A percentile compares a stretch with the other conserved stretches of the same genome.
These are phyloP conservation scores for Melopsittacus undulatus DNA, from an alignment of 2,797 vertebrate species.

Conservation along the genomic window DNA sequence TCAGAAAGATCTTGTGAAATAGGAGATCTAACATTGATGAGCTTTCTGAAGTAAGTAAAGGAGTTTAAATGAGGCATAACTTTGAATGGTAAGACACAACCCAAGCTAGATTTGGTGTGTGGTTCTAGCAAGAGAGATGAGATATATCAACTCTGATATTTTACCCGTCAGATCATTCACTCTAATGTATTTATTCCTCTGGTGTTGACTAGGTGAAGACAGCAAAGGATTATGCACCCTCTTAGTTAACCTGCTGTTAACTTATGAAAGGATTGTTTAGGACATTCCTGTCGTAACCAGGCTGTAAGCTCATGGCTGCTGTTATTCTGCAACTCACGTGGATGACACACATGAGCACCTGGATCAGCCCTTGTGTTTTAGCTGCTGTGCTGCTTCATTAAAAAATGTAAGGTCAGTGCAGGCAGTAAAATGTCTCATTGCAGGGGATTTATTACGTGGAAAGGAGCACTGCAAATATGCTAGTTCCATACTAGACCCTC, in stretches of 20 bases:
- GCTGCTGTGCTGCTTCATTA: neutral
- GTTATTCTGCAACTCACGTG: neutral
- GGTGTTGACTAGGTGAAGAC: neutral
- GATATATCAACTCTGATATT: neutral
- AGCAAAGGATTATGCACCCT: neutral
- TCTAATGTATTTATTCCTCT: neutral
- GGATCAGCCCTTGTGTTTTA: neutral
- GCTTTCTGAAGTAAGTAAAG: neutral
- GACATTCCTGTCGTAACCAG: neutral
- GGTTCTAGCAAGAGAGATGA: neutral
- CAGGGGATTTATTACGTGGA: neutral
- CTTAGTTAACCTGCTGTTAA: constrained; percentile 8
- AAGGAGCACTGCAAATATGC: neutral
- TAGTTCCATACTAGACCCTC: neutral
- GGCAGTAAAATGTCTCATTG: neutral
- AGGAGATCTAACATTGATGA: neutral
- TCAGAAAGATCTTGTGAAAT: neutral
- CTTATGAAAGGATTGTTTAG: neutral
- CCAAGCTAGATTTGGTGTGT: neutral
- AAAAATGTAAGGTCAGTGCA: neutral
- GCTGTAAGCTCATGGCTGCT: neutral
- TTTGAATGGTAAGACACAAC: neutral
- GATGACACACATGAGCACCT: neutral
- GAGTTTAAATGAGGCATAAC: neutral
- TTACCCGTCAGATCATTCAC: neutral